Evolutionary conservation across 2,797 vertebrate genomes (phyloP), one percentile per base, ranked within the genome.

Genomic region (Periparus ater): DNA sequence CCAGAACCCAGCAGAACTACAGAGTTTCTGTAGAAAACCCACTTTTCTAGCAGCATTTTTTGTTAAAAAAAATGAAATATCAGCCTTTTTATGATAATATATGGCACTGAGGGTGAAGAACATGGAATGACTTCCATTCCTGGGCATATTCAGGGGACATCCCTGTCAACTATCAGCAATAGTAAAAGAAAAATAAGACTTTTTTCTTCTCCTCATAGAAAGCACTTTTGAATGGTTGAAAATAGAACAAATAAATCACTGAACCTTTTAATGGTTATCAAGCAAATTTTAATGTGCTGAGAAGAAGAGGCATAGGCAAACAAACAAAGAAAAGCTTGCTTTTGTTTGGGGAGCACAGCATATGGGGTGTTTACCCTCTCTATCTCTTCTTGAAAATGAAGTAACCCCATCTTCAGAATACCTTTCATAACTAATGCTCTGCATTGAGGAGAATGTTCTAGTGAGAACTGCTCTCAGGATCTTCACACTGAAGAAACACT

Each of bases 401-500:
- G n/a, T 20, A 70, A 76, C 5, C 5, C 34, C 6, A 1, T 13
- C 40, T 78, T 68, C 66, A 72, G 54, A 87, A 81, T 1, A 74
- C 7, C 16, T 81, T 90, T 75, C n/a, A 11, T 21, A 81, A 68
- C 21, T 60, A 51, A 34, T 61, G 57, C 14, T 88, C 34, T 84
- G 45, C 36, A 30, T 0, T 32, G 54, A 84, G 21, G 7, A 17
- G 30, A 85, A 40, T 10, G 21, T 40, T 38, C 18, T 11, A 61
- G 13, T 62, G 32, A 86, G 85, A 91, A 58, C 13, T 40, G 30
- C 22, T 58, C 30, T 36, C 40, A 58, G n/a, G 13, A 62, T 34
- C 44, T 54, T 73, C 71, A 84, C 47, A 73, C n/a, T 58, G 62
- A 91, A 90, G 85, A 95, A 95, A 96, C 80, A 95, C 71, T 95